Percentiles rank a stretch among this genome's conserved stretches.
phyloP scores from a whole-genome alignment of 2,888 invertebrate species.

The Plutella xylostella region DNA sequence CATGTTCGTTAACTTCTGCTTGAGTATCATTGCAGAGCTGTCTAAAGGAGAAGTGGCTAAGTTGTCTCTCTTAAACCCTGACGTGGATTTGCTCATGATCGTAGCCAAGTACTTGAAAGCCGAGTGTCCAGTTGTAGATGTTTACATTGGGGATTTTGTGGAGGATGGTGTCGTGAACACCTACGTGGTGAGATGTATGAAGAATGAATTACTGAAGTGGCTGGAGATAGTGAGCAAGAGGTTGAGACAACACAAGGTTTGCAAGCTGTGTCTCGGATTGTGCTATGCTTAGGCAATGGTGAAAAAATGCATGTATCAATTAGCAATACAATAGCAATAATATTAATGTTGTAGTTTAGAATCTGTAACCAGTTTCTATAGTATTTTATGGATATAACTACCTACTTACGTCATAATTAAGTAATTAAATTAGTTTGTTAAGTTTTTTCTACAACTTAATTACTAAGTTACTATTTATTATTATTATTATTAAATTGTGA shows the following conservation, averaged over 20 bases:
- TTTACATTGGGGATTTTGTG: background rate
- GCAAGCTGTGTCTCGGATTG: background rate
- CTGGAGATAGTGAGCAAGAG: background rate
- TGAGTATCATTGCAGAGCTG: background rate
- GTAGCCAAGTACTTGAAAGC: constrained; percentile 6
- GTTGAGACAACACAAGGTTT: background rate
- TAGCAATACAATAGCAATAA: no score
- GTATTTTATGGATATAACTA: no score
- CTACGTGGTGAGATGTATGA: background rate
- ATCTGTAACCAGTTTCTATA: no score
- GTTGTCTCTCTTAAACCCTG: constrained; percentile 16
- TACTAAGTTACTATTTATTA: no score
- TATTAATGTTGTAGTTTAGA: no score
- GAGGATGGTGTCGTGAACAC: background rate
- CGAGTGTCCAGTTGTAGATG: background rate
- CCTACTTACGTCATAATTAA: no score
- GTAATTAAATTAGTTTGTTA: no score
- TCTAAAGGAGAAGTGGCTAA: background rate
- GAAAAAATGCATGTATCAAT: no score
- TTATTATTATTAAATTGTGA: no score
- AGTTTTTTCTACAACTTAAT: no score
- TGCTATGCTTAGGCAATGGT: background rate
- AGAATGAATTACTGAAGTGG: background rate
- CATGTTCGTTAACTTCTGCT: constrained; percentile 1
- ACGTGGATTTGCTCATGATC: constrained; percentile 17